A percentile compares a stretch with the other conserved stretches of the same genome.
Conservation (phyloP, 2,113 vertebrate genomes). For the Hystrix cristata region DNA sequence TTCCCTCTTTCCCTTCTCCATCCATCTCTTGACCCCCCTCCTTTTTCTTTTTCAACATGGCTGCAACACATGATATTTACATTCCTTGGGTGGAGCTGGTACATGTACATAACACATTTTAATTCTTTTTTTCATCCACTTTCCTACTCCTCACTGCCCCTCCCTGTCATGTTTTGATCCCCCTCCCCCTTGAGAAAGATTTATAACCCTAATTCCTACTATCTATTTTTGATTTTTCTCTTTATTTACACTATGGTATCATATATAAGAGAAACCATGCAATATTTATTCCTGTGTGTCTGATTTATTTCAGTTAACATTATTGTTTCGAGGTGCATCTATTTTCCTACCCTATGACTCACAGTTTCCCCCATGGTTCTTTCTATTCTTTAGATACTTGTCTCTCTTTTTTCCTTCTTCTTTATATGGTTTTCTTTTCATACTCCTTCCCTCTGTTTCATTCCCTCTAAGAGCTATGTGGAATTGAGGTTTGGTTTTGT, state of each 20-base stretch:
- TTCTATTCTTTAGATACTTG: background rate
- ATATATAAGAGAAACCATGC: background rate
- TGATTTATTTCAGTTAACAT: background rate
- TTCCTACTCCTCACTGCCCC: background rate
- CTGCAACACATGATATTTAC: background rate
- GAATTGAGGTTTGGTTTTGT: background rate
- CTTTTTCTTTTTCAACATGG: background rate
- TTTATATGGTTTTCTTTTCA: background rate
- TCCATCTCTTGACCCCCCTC: background rate
- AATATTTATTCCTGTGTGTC: background rate
- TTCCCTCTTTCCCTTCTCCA: background rate
- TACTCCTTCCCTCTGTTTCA: background rate
- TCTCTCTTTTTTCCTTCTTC: background rate
- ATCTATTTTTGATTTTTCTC: background rate
- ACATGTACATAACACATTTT: background rate
- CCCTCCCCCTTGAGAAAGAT: background rate
- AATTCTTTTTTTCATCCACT: background rate
- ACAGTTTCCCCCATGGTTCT: fast-evolving
- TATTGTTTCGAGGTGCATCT: background rate
- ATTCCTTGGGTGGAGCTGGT: background rate
- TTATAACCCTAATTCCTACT: background rate
- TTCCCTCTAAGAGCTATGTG: background rate
- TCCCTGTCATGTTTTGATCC: background rate
- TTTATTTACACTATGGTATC: background rate
- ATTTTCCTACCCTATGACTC: background rate